phyloP scores from a whole-genome alignment of 2,113 vertebrate species.

The Antechinus stuartii region DNA sequence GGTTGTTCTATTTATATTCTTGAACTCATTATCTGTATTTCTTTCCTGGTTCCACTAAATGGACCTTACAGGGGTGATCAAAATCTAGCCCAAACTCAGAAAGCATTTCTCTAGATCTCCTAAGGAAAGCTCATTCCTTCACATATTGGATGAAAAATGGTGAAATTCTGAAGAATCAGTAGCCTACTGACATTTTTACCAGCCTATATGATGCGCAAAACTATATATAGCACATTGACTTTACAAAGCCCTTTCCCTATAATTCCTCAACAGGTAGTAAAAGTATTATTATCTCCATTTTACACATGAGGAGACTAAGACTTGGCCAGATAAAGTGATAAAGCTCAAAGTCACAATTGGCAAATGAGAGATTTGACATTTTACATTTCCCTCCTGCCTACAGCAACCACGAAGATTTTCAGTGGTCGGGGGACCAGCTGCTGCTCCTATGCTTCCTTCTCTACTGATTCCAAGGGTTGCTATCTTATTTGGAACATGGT shows the following conservation, averaged over 20 bases:
- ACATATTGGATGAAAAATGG: neutral
- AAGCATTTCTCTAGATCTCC: neutral
- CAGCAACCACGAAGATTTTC: neutral
- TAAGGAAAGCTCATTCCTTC: neutral
- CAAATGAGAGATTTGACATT: neutral
- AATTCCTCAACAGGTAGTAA: too few species aligned
- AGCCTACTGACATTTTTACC: neutral
- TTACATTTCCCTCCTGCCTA: neutral
- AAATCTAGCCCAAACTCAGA: neutral
- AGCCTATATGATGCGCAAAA: neutral
- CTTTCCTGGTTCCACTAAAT: neutral
- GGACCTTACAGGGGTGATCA: neutral
- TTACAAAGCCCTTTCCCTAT: neutral
- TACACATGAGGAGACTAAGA: too few species aligned
- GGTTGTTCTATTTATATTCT: neutral
- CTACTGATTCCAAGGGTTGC: neutral
- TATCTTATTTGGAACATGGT: constrained; percentile 50
- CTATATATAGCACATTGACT: neutral
- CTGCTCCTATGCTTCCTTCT: neutral
- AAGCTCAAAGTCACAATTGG: too few species aligned
- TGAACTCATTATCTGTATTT: neutral
- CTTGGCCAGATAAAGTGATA: too few species aligned
- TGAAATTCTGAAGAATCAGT: neutral
- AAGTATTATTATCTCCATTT: too few species aligned
- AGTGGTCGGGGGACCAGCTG: neutral